phyloP scores from a whole-genome alignment of 1,140 invertebrate genomes.

The Drusus annulatus region DNA sequence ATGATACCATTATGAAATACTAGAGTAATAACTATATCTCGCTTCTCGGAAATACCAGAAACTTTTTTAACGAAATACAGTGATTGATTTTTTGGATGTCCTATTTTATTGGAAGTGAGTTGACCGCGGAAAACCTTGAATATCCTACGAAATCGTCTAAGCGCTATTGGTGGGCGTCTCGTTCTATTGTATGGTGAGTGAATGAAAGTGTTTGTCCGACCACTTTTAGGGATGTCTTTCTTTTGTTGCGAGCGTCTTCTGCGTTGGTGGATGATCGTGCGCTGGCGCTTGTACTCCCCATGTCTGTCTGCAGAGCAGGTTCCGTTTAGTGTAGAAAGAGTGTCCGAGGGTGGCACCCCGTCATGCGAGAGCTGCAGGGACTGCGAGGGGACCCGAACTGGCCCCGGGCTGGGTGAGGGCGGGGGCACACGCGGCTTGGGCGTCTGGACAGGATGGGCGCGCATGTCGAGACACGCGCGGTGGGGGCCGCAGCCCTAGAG shows the following conservation, averaged over 20 bases:
- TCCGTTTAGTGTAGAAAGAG: too few species aligned
- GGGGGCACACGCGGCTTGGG: neutral
- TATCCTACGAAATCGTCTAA: neutral
- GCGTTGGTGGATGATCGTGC: neutral
- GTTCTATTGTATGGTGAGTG: constrained; percentile 8
- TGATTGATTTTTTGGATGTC: neutral
- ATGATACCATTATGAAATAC: neutral
- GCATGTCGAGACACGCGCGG: constrained; percentile 5
- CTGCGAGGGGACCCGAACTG: neutral
- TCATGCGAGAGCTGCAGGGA: neutral
- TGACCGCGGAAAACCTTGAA: neutral
- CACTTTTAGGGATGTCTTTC: neutral
- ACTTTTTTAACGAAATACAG: neutral
- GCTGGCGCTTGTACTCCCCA: neutral
- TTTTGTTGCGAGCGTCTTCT: constrained; percentile 18
- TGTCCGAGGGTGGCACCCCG: too few species aligned
- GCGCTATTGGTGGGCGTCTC: constrained; percentile 12
- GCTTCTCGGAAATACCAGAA: neutral
- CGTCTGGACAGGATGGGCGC: neutral
- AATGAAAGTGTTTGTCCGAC: neutral
- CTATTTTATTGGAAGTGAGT: constrained; percentile 1
- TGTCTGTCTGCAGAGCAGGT: neutral
- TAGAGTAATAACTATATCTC: neutral
- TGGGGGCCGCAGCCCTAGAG: constrained; percentile 13
- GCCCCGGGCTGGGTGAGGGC: neutral